Percentiles rank a stretch among this genome's conserved stretches.
Evolutionary conservation across 2,888 invertebrate genomes (phyloP).

Genomic region (Aromia moschata): DNA sequence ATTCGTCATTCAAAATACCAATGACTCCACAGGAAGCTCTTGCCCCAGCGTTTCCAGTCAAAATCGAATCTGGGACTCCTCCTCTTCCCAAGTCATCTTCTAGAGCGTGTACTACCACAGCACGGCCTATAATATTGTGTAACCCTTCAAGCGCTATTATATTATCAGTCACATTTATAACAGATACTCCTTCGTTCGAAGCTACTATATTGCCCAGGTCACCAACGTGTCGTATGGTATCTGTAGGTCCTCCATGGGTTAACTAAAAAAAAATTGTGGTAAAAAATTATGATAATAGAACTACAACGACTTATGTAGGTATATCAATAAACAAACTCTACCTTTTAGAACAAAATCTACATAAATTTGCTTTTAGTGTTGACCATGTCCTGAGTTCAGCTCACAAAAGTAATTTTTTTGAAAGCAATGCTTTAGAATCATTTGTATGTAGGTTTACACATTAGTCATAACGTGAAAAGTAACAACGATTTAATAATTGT

Average conservation of each 20-base stretch:
- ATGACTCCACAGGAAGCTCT: constrained; percentile 85
- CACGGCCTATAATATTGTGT: constrained; percentile 76
- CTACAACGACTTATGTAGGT: too few relatives aligned
- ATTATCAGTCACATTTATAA: constrained; percentile 70
- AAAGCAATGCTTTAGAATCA: too few relatives aligned
- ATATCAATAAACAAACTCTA: too few relatives aligned
- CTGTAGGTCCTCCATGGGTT: constrained; percentile 78
- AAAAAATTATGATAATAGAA: too few relatives aligned
- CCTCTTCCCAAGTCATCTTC: constrained; percentile 80
- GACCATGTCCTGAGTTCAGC: too few relatives aligned
- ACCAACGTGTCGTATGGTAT: constrained; percentile 79
- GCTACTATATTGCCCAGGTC: constrained; percentile 87
- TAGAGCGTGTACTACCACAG: constrained; percentile 79
- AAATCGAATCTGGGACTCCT: constrained; percentile 74
- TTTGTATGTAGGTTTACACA: too few relatives aligned
- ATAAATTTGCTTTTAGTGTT: too few relatives aligned
- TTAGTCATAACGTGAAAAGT: too few relatives aligned
- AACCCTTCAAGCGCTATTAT: constrained; percentile 71
- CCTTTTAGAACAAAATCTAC: too few relatives aligned
- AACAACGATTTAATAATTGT: too few relatives aligned
- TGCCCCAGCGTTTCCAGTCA: constrained; percentile 85
- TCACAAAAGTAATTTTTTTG: too few relatives aligned
- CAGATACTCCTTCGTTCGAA: constrained; percentile 65
- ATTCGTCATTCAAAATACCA: constrained; percentile 70
- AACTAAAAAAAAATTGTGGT: too few relatives aligned